Conservation (phyloP, 2,888 invertebrate genomes). For the Habrosyne pyritoides region DNA sequence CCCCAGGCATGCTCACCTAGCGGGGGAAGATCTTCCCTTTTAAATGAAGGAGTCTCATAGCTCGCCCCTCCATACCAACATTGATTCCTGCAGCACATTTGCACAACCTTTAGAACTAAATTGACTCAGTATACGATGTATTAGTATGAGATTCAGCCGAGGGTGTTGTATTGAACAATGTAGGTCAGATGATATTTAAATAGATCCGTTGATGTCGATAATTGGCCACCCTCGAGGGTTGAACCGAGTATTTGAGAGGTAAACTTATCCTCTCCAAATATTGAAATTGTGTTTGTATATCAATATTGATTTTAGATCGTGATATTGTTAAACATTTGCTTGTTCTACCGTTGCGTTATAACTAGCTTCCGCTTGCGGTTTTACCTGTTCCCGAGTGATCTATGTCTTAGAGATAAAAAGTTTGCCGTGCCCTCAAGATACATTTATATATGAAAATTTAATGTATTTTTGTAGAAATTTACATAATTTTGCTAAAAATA, state of each 20-base stretch:
- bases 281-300: constrained; percentile 30
- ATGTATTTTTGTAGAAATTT: too few species aligned
- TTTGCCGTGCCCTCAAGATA: too few species aligned
- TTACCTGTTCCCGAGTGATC: too few species aligned
- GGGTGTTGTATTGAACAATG: background rate
- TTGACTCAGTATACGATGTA: background rate
- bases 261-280: constrained; percentile 33
- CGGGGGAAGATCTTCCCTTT: too few species aligned
- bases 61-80: too few species aligned
- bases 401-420: too few species aligned
- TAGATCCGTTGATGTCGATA: background rate
- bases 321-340: background rate
- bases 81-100: too few species aligned
- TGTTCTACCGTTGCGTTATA: background rate
- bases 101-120: background rate
- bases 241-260: constrained; percentile 11
- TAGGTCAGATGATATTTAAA: background rate
- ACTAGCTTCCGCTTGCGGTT: background rate
- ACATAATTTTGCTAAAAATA: too few species aligned
- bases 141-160: too few species aligned
- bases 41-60: too few species aligned
- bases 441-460: too few species aligned
- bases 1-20: too few species aligned
- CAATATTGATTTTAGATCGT: constrained; percentile 22
- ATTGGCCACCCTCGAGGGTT: background rate